Base-by-base conservation (phyloP, 1,140 invertebrate species). In the Callitettix versicolor region DNA sequence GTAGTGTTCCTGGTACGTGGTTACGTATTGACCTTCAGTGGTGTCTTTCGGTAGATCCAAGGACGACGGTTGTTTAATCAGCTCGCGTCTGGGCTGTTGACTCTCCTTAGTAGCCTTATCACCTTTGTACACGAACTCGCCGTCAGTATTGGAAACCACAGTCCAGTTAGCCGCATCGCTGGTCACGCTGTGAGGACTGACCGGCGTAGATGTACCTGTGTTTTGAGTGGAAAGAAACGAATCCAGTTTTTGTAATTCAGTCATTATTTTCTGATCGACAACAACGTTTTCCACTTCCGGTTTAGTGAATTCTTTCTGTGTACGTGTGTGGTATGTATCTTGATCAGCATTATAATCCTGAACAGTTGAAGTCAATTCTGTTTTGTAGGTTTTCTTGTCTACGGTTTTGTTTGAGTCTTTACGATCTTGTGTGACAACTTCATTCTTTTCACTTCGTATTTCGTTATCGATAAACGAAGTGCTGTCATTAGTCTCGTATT, bases 1-100 rank as follows among this genome's bases (percentile, higher is more conserved):
- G 58, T 71, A 80, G 56, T 79, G 76, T 33, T 68, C 69, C 61
- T 77, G 69, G 60, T 81, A 80, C 1, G 78, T 81, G 11, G 78
- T 80, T 49, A 75, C 68, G 63, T 79, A 79, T 58, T 77, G 69
- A 20, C 73, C 70, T 44, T 74, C 62, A 53, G 63, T 65, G 52
- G 53, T 33, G 46, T 62, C 63, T 42, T 60, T 63, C 6, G 57
- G 60, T 5, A 58, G 44, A 30, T 63, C 59, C 9, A 60, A 21
- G 14, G 52, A 42, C 12, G 55, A 42, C 0, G 55, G 53, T 18
- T 60, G 52, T 55, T 58, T 63, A 20, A 61, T 44, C 1, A 48
- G 38, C 43, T 30, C 24, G 18, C 33, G n/a, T 56, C 53, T 30
- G 12, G 46, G 42, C 9, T 30, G 26, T 30, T 30, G 26, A 3